These are phyloP conservation scores for Phrynocephalus vlangalii DNA, from an alignment of 2,797 vertebrate species.

Conservation along the genomic window DNA sequence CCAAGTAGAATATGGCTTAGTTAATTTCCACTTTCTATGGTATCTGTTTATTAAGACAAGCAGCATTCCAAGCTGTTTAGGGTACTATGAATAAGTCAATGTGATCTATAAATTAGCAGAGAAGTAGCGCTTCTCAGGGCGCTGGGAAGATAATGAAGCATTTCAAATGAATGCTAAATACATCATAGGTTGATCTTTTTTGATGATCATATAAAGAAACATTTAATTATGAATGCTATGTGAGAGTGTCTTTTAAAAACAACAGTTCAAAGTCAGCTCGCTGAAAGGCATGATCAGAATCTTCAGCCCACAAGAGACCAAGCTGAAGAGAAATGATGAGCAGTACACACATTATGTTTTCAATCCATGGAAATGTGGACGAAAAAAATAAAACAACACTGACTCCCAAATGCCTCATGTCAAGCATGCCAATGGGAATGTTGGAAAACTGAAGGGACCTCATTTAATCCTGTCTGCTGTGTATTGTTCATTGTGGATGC, in stretches of 20 bases:
- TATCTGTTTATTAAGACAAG: accelerated
- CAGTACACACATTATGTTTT: slow-evolving; percentile 13
- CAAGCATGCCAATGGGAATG: not conserved
- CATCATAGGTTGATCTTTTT: slow-evolving; percentile 27
- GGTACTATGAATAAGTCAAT: not conserved
- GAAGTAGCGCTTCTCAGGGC: not conserved
- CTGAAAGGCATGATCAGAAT: slow-evolving; percentile 17
- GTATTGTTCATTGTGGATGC: not conserved
- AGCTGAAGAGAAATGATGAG: not conserved
- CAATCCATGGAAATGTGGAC: not conserved
- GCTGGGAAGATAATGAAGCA: not conserved
- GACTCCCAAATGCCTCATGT: not conserved
- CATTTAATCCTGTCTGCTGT: not conserved
- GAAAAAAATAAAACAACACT: not conserved
- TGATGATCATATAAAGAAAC: slow-evolving; percentile 22
- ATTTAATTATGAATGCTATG: slow-evolving; percentile 31
- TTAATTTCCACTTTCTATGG: accelerated
- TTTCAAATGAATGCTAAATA: slow-evolving; percentile 34
- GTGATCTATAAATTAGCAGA: not conserved
- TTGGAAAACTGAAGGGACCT: not conserved
- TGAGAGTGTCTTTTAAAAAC: slow-evolving; percentile 38
- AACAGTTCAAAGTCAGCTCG: slow-evolving; percentile 38
- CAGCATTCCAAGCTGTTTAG: not conserved
- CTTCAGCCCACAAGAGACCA: not conserved
- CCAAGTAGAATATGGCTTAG: not conserved